Conservation (phyloP, 2,113 vertebrate genomes). For the Gopherus flavomarginatus region DNA sequence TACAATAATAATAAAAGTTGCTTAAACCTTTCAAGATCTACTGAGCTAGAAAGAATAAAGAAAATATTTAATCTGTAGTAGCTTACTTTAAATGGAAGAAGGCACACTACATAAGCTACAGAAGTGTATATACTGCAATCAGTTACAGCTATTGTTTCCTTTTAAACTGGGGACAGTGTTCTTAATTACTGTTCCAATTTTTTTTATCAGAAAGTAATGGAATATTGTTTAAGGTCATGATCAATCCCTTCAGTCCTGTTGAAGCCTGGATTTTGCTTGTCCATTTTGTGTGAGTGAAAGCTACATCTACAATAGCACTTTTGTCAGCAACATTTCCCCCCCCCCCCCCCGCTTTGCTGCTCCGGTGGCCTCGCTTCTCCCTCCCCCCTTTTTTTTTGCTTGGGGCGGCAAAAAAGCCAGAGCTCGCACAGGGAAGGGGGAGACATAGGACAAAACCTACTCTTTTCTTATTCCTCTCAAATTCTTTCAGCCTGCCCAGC, state of each 20-base stretch:
- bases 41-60: constrained; percentile 29
- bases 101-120: background rate
- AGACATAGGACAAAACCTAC: background rate
- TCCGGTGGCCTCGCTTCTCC: no score
- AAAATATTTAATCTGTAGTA: background rate
- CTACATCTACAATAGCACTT: no score
- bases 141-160: background rate
- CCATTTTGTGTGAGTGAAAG: background rate
- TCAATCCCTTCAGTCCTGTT: background rate
- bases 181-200: background rate
- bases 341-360: no score
- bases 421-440: no score
- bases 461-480: background rate
- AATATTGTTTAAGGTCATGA: background rate
- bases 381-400: no score
- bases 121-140: background rate
- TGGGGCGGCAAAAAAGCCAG: no score
- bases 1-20: constrained; percentile 66
- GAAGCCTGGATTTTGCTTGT: background rate
- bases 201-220: background rate
- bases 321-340: no score
- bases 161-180: background rate
- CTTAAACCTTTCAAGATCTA: constrained; percentile 23
- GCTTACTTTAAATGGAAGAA: constrained; percentile 40
- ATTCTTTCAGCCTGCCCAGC: no score